These are phyloP conservation scores for Pseudobourletiella spinata DNA, from an alignment of 1,140 invertebrate species.

Conservation along the genomic window DNA sequence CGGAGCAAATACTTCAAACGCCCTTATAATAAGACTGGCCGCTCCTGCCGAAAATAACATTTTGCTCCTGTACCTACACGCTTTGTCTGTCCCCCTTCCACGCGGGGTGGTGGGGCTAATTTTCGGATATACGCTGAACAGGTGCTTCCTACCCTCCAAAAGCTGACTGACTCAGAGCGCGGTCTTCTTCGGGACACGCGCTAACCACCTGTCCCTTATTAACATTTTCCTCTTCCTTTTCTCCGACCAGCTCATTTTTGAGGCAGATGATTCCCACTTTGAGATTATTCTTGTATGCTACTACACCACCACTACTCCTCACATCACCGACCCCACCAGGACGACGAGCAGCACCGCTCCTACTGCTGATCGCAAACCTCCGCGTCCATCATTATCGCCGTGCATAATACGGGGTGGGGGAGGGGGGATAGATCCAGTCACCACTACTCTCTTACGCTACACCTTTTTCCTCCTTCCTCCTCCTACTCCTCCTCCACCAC, in stretches of 20 bases:
- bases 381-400: background rate
- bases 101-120: too few species aligned
- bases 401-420: background rate
- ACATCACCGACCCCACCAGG: background rate
- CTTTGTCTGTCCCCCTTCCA: too few species aligned
- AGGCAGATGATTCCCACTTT: too few species aligned
- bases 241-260: background rate
- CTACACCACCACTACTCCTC: background rate
- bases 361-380: background rate
- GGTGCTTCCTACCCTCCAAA: too few species aligned
- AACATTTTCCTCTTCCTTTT: background rate
- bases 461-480: too few species aligned
- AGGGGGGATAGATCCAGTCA: too few species aligned
- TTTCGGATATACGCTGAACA: background rate
- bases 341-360: background rate
- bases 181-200: conserved; percentile 11
- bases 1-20: background rate
- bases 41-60: background rate
- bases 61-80: background rate
- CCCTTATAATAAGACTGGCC: background rate
- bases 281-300: background rate
- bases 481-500: too few species aligned
- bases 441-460: too few species aligned
- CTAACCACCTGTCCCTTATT: conserved; percentile 21
- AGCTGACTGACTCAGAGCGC: too few species aligned